Evolutionary conservation across 1,140 invertebrate species (phyloP).

Genomic region (Gonioctena quinquepunctata): DNA sequence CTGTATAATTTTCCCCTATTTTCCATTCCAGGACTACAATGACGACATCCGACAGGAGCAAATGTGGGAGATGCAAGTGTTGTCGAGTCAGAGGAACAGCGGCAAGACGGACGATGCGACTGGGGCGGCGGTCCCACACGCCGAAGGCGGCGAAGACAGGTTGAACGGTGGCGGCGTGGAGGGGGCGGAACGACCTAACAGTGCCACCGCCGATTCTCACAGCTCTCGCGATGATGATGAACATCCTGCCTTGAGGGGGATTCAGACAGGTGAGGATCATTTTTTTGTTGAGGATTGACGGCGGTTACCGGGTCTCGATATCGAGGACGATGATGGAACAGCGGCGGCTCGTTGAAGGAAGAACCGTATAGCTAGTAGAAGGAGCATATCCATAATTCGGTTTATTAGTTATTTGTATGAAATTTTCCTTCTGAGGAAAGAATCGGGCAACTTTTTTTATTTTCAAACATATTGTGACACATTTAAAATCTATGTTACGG

Average conservation of each 20-base stretch:
- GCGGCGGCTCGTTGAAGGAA: no score
- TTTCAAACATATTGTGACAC: no score
- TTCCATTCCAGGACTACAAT: conserved; percentile 68
- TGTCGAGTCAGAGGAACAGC: conserved; percentile 48
- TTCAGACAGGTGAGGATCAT: conserved; percentile 56
- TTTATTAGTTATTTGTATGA: no score
- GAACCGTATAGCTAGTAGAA: no score
- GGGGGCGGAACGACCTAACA: conserved; percentile 47
- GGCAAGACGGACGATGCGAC: conserved; percentile 46
- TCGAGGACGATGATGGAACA: no score
- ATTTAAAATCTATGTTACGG: no score
- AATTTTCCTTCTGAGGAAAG: no score
- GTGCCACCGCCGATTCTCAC: conserved; percentile 51
- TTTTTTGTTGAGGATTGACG: no score
- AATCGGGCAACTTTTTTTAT: no score
- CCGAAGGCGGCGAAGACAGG: conserved; percentile 42
- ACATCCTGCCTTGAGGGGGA: conserved; percentile 51
- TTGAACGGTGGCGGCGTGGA: conserved; percentile 47
- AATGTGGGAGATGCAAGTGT: conserved; percentile 79
- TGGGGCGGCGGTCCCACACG: conserved; percentile 23
- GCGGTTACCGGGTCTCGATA: no score
- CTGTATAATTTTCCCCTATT: no score
- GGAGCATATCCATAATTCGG: no score
- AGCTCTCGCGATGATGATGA: conserved; percentile 52
- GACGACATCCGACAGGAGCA: conserved; percentile 85